These are phyloP conservation scores for Sarcophaga caerulescens DNA, from an alignment of 2,888 invertebrate genomes.

Conservation along the genomic window DNA sequence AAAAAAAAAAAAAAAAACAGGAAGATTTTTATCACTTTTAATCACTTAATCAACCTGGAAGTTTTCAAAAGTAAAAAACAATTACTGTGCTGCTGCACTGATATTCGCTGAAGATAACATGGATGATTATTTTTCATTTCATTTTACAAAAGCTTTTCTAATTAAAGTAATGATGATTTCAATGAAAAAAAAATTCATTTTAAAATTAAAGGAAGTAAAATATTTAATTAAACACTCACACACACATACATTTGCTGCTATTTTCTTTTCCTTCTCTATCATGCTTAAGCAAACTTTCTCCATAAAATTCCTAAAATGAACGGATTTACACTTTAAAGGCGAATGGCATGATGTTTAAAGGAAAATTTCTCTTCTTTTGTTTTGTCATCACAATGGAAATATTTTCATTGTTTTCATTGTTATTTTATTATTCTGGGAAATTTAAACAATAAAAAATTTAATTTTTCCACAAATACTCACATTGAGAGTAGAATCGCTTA, in stretches of 20 bases:
- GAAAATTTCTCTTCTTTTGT: too few species aligned
- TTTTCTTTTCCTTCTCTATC: not conserved
- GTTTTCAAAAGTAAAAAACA: too few species aligned
- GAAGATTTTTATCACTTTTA: not conserved
- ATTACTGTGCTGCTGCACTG: too few species aligned
- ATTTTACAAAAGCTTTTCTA: not conserved
- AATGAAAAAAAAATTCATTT: not conserved
- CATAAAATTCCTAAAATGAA: conserved; percentile 4
- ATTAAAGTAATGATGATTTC: conserved; percentile 22
- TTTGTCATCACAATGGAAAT: too few species aligned
- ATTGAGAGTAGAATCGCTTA: not conserved
- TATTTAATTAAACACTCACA: not conserved
- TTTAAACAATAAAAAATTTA: not conserved
- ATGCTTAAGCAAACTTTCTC: conserved; percentile 20
- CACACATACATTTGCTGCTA: not conserved
- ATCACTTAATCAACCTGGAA: not conserved
- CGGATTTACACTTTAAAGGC: not conserved
- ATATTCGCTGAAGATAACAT: too few species aligned
- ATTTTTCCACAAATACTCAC: not conserved
- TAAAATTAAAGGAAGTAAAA: not conserved
- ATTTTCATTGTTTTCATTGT: too few species aligned
- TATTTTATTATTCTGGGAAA: not conserved
- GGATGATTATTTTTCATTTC: too few species aligned
- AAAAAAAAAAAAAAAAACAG: not conserved
- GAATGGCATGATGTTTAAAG: too few species aligned